Evolutionary conservation across 2,888 invertebrate genomes (phyloP).

Genomic region (Ceriagrion tenellum): DNA sequence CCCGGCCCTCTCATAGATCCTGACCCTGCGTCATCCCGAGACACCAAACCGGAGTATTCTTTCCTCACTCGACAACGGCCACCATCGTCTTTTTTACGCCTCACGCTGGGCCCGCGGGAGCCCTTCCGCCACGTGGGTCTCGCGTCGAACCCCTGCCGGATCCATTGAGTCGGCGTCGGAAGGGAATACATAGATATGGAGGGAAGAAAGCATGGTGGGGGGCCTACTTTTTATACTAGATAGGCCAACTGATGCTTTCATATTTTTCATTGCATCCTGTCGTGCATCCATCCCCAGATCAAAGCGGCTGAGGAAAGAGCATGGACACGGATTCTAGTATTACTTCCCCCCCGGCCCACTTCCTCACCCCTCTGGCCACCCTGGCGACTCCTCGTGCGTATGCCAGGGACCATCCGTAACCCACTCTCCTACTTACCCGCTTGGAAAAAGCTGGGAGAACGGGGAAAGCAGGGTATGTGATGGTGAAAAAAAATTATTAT

Average conservation of each 20-base stretch:
- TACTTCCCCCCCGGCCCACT: background rate
- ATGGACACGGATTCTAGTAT: slow-evolving; percentile 48
- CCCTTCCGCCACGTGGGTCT: background rate
- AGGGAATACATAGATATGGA: background rate
- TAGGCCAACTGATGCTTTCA: background rate
- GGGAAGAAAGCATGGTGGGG: background rate
- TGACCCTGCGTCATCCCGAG: background rate
- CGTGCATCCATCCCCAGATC: background rate
- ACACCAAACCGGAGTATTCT: background rate
- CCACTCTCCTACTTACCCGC: background rate
- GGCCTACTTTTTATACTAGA: background rate
- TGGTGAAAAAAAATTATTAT: background rate
- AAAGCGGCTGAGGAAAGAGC: slow-evolving; percentile 53
- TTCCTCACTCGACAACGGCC: background rate
- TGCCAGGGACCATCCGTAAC: background rate
- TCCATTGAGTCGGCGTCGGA: background rate
- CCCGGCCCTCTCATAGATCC: background rate
- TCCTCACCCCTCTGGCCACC: background rate
- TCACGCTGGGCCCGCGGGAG: background rate
- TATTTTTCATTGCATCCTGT: background rate
- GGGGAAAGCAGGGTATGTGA: background rate
- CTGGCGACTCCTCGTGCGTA: background rate
- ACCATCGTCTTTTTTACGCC: background rate
- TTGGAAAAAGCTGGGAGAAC: background rate
- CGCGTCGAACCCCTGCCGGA: slow-evolving; percentile 29